phyloP scores from a whole-genome alignment of 2,888 invertebrate species.

The Corythucha ciliata region DNA sequence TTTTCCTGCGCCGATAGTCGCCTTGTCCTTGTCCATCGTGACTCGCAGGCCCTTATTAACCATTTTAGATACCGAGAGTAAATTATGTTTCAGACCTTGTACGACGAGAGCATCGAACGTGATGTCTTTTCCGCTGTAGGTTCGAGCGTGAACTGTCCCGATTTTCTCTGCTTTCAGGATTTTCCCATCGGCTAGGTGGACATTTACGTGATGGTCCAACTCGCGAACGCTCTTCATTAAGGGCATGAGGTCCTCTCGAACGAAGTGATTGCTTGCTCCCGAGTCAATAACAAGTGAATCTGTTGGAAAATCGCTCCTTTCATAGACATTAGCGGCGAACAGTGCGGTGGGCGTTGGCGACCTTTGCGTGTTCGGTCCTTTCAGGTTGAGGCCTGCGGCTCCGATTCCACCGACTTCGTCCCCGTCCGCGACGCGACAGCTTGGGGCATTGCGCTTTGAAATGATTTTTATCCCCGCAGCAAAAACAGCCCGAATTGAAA shows the following conservation, averaged over 20 bases:
- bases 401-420: no score
- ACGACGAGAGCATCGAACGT: constrained; percentile 4
- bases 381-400: no score
- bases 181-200: constrained; percentile 1
- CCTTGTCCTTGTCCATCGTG: neutral
- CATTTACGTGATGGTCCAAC: neutral
- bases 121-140: neutral
- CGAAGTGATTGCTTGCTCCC: constrained; percentile 13
- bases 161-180: neutral
- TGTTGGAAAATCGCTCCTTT: neutral
- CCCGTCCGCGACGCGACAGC: neutral
- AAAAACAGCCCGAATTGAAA: constrained; percentile 14
- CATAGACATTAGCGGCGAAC: neutral
- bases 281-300: constrained; percentile 14
- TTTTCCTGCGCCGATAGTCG: neutral
- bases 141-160: neutral
- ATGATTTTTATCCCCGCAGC: constrained; percentile 11
- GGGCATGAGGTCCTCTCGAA: neutral
- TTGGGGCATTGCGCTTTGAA: constrained; percentile 8
- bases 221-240: neutral
- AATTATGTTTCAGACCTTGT: neutral
- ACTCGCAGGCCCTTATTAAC: neutral
- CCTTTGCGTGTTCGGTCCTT: no score
- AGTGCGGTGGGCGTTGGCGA: no score
- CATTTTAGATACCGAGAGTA: neutral